Percentiles rank a stretch among this genome's conserved stretches.
These are phyloP conservation scores for Epirrita christyi DNA, from an alignment of 2,888 invertebrate species.

Conservation along the genomic window DNA sequence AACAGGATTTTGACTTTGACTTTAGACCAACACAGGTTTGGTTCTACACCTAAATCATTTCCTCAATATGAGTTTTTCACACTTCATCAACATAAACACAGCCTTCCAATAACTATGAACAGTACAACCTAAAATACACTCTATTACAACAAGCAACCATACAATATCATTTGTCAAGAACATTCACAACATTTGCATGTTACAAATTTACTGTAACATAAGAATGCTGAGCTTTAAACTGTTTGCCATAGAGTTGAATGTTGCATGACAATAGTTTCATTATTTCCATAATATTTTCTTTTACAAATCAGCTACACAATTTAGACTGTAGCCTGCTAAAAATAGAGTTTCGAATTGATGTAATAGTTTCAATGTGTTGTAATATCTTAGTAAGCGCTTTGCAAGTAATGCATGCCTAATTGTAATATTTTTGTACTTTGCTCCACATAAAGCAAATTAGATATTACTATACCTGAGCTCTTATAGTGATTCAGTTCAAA, in stretches of 20 bases:
- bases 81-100: conserved; percentile 5
- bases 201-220: neutral
- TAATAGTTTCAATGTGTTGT: neutral
- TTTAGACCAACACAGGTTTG: too few species aligned
- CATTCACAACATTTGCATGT: conserved; percentile 11
- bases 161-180: neutral
- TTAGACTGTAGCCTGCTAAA: neutral
- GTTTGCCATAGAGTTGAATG: neutral
- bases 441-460: too few species aligned
- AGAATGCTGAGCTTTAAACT: neutral
- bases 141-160: conserved; percentile 2
- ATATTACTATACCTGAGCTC: too few species aligned
- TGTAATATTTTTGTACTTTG: too few species aligned
- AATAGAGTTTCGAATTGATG: neutral
- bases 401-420: neutral
- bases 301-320: neutral
- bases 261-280: neutral
- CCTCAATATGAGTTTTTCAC: conserved; percentile 9
- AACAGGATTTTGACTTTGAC: too few species aligned
- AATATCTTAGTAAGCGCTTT: neutral
- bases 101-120: conserved; percentile 7
- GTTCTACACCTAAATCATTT: neutral
- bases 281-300: too few species aligned
- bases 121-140: neutral
- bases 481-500: too few species aligned